Percentiles rank a stretch among this genome's conserved stretches.
phyloP scores from a whole-genome alignment of 2,113 vertebrate species.

The Tupaia tana region DNA sequence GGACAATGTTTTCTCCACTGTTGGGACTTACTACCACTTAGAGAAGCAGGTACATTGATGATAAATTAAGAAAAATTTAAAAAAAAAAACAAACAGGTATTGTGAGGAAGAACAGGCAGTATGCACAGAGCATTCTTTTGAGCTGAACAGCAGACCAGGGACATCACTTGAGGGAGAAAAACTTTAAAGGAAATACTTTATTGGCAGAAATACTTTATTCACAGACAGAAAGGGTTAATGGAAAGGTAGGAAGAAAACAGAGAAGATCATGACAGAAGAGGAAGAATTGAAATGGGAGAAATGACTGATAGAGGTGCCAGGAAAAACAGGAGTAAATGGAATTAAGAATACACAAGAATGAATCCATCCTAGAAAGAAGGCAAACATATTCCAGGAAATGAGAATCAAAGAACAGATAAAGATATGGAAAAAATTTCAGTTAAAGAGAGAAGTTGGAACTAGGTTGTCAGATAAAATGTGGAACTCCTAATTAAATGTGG shows the following conservation, averaged over 20 bases:
- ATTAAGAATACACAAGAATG: not conserved
- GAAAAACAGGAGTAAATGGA: not conserved
- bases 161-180: not conserved
- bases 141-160: not conserved
- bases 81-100: not conserved
- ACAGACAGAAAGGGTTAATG: not conserved
- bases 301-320: not conserved
- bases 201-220: not conserved
- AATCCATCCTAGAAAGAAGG: not conserved
- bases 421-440: not conserved
- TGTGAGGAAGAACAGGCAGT: not conserved
- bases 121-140: not conserved
- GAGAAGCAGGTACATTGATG: not conserved
- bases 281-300: not conserved
- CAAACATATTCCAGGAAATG: not conserved
- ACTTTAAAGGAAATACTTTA: not conserved
- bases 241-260: accelerated
- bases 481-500: not conserved
- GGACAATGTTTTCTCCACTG: not conserved
- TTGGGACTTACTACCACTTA: not conserved
- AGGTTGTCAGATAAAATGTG: not conserved
- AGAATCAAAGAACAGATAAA: not conserved
- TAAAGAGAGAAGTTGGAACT: not conserved
- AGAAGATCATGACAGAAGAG: not conserved
- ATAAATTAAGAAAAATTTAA: conserved; percentile 1